Base-by-base conservation (phyloP, 2,113 vertebrate genomes). In the Syrmaticus mikado region DNA sequence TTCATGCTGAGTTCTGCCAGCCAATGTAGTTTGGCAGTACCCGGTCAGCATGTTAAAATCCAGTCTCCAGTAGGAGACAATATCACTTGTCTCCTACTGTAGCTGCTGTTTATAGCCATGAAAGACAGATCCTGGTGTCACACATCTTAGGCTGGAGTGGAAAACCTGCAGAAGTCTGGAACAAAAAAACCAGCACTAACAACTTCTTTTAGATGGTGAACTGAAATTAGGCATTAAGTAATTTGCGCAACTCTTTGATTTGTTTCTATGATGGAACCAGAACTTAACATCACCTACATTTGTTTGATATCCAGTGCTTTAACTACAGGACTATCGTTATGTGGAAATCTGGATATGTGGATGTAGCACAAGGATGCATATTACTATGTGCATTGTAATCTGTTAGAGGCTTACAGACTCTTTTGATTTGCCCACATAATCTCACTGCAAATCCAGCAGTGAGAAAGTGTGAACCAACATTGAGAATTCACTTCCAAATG, bases 161-260 rank as follows among this genome's bases (percentile, higher is more conserved):
- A 83, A 70, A 73, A 73, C 7, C 10, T 57, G 9, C 41, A 0
- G 0, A 80, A 80, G 8, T 3, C 53, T 80, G 53, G 13, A 48
- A 83, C 46, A 11, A 10, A 30, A 38, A 13, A 52, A 45, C 45
- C 45, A 3, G 1, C 19, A 11, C 1, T 6, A 55, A 22, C 13
- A 36, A 5, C 34, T 85, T 58, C 50, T 64, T 55, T 6, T 1
- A 62, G 55, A 22, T 45, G 32, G 12, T 60, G 36, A 64, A 48
- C 28, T 53, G 25, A 86, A 61, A 82, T 68, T 13, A 55, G 27
- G 2, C 45, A 4, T 55, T 46, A 64, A 64, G 34, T 68, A 6
- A 3, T 32, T 80, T 73, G 72, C 11, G 24, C 10, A 60, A 1
- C 25, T 85, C 12, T 64, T 78, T 11, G 41, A 3, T 43, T 11